Evolutionary conservation across 2,113 vertebrate species (phyloP).

Genomic region (Triplophysa rosa): DNA sequence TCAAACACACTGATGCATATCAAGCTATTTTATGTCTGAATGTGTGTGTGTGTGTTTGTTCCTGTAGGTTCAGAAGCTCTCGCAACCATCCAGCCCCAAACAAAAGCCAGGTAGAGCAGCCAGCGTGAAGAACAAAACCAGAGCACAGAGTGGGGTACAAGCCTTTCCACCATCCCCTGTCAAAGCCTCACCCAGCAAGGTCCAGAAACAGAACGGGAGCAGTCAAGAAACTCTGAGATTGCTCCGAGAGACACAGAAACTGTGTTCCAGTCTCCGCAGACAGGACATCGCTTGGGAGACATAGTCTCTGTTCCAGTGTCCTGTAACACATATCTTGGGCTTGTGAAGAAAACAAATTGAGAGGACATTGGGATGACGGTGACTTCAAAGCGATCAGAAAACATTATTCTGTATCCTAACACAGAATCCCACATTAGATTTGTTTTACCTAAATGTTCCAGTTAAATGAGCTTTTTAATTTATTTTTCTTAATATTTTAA

Average conservation of each 20-base stretch:
- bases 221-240: conserved; percentile 70
- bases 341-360: background rate
- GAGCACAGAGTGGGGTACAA: conserved; percentile 57
- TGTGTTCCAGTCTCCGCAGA: conserved; percentile 78
- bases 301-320: conserved; percentile 50
- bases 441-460: background rate
- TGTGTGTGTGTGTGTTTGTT: background rate
- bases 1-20: background rate
- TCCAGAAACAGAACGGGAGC: conserved; percentile 41
- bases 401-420: background rate
- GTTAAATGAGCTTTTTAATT: background rate
- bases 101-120: conserved; percentile 43
- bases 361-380: background rate
- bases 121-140: conserved; percentile 47
- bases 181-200: conserved; percentile 63
- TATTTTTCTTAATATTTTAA: background rate
- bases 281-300: conserved; percentile 81
- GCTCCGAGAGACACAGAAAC: conserved; percentile 77
- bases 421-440: background rate
- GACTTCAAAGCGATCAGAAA: background rate
- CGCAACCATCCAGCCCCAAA: conserved; percentile 65
- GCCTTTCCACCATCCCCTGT: conserved; percentile 62
- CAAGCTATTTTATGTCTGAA: background rate
- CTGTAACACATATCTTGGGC: background rate
- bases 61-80: conserved; percentile 77